These are phyloP conservation scores for Borostomias antarcticus DNA, from an alignment of 2,797 vertebrate genomes.

Conservation along the genomic window DNA sequence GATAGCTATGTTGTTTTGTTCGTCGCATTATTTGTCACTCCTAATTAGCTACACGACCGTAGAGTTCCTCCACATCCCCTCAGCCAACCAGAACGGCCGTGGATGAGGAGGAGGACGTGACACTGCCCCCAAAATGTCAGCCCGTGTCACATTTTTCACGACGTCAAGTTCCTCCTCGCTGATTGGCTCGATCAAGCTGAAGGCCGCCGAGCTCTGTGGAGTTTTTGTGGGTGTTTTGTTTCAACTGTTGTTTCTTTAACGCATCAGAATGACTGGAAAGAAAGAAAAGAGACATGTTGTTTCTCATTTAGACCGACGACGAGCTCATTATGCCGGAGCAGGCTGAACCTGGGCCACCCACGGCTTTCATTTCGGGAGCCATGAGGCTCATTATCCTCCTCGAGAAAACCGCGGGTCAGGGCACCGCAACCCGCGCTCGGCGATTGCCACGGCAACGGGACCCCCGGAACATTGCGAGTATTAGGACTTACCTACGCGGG, in stretches of 20 bases:
- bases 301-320: conserved; percentile 20
- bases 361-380: conserved; percentile 68
- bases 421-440: conserved; percentile 57
- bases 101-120: conserved; percentile 67
- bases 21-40: conserved; percentile 60
- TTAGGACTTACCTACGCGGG: conserved; percentile 31
- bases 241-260: neutral
- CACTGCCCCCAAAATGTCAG: conserved; percentile 80
- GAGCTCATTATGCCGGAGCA: conserved; percentile 68
- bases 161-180: conserved; percentile 60
- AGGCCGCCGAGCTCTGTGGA: conserved; percentile 17
- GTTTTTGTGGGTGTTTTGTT: neutral
- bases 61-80: conserved; percentile 54
- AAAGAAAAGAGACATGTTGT: neutral
- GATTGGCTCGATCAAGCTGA: conserved; percentile 58
- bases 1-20: conserved; percentile 74
- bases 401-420: conserved; percentile 64
- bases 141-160: conserved; percentile 72
- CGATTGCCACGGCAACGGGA: conserved; percentile 65
- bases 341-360: conserved; percentile 64
- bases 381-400: conserved; percentile 75
- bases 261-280: neutral
- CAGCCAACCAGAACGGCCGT: conserved; percentile 68
- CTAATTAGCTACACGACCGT: conserved; percentile 63
- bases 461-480: conserved; percentile 44